phyloP scores from a whole-genome alignment of 2,888 invertebrate genomes.

The Chrysotoxum bicinctum region DNA sequence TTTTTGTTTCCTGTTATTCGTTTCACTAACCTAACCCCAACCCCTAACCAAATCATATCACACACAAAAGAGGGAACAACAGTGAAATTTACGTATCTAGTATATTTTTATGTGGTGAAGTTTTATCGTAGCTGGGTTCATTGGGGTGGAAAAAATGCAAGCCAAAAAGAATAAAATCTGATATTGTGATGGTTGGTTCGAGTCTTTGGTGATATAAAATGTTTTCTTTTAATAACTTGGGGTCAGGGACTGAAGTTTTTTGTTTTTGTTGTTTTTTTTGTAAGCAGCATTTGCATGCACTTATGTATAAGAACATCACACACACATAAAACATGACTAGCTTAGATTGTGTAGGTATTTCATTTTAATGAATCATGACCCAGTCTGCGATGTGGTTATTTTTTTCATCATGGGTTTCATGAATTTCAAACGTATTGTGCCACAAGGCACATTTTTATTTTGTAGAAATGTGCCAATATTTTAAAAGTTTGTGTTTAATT shows the following conservation, averaged over 20 bases:
- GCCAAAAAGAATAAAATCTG: constrained; percentile 51
- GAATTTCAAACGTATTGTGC: constrained; percentile 26
- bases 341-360: constrained; percentile 8
- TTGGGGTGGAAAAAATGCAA: constrained; percentile 48
- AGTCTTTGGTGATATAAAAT: constrained; percentile 52
- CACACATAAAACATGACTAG: not conserved
- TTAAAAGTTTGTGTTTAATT: not conserved
- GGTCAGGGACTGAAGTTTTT: constrained; percentile 63
- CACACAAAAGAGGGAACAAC: constrained; percentile 32
- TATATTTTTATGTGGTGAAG: constrained; percentile 29
- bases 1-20: constrained; percentile 52
- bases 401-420: constrained; percentile 3
- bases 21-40: constrained; percentile 25
- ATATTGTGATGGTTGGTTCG: constrained; percentile 37
- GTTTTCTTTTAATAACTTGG: constrained; percentile 69
- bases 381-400: constrained; percentile 59
- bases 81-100: constrained; percentile 21
- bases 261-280: constrained; percentile 6
- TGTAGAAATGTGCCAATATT: not conserved
- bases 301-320: constrained; percentile 6
- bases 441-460: not conserved
- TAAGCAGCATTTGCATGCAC: constrained; percentile 19
- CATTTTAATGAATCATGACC: constrained; percentile 65
- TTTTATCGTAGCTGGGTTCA: constrained; percentile 31
- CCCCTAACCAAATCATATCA: constrained; percentile 28